These are phyloP conservation scores for Oncorhynchus clarkii DNA, from an alignment of 2,113 vertebrate species.

Conservation along the genomic window DNA sequence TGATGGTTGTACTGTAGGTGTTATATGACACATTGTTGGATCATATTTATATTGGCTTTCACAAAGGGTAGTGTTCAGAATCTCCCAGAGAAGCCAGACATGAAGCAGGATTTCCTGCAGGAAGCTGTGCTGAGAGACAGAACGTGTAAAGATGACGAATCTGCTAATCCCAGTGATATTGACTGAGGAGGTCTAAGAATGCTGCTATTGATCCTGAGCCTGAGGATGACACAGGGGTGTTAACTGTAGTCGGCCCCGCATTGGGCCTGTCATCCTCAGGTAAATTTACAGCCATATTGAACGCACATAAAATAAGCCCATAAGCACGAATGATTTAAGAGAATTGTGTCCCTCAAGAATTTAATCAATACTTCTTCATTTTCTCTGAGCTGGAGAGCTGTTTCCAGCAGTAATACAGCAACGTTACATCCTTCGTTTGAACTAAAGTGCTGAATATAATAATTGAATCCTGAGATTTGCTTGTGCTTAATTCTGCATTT, in stretches of 20 bases:
- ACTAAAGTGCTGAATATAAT: not conserved
- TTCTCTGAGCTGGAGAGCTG: not conserved
- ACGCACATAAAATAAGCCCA: conserved; percentile 48
- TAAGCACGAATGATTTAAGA: conserved; percentile 12
- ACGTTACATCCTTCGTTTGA: not conserved
- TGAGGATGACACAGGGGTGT: conserved; percentile 33
- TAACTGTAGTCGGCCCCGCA: conserved; percentile 13
- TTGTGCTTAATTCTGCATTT: not conserved
- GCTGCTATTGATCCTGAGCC: conserved; percentile 54
- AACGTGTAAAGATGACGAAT: conserved; percentile 47
- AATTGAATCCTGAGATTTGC: not conserved
- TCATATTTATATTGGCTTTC: not conserved
- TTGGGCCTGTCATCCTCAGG: conserved; percentile 6
- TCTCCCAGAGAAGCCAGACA: not conserved
- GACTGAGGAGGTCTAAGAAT: conserved; percentile 43
- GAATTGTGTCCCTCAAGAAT: conserved; percentile 20
- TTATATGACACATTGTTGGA: not conserved
- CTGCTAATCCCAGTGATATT: conserved; percentile 49
- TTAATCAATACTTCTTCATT: not conserved
- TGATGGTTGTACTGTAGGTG: not conserved
- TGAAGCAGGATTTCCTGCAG: not conserved
- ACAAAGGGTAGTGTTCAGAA: not conserved
- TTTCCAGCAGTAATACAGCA: not conserved
- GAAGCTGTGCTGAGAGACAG: conserved; percentile 5
- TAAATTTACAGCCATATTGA: conserved; percentile 35